Conservation (phyloP, 2,888 invertebrate species). For the Leptura quadrifasciata region DNA sequence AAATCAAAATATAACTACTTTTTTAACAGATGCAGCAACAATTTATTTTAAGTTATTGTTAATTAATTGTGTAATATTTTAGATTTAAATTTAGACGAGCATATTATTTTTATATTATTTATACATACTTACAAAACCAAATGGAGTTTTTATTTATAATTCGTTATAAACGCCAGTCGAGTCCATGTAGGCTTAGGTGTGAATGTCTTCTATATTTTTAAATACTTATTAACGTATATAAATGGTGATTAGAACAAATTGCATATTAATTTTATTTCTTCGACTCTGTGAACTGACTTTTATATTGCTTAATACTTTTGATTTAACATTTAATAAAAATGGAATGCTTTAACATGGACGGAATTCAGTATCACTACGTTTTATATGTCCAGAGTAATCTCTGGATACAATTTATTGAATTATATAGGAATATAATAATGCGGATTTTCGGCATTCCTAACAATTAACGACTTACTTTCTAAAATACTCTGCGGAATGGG, state of each 20-base stretch:
- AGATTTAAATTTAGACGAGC: too few species aligned
- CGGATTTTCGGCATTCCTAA: not conserved
- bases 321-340: not conserved
- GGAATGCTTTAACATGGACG: not conserved
- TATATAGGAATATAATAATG: not conserved
- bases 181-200: too few species aligned
- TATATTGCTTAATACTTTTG: not conserved
- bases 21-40: too few species aligned
- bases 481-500: not conserved
- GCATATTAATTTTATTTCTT: not conserved
- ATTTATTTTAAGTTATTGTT: too few species aligned
- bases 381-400: not conserved
- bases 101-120: too few species aligned
- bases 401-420: not conserved
- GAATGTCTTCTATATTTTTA: too few species aligned
- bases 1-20: too few species aligned
- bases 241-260: conserved; percentile 7
- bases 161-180: too few species aligned
- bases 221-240: not conserved
- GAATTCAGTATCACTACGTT: not conserved
- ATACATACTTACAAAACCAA: too few species aligned
- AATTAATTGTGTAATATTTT: too few species aligned
- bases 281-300: not conserved
- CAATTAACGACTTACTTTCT: conserved; percentile 1
- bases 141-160: too few species aligned